Conservation (phyloP, 2,113 vertebrate species). For the Thinocorus orbignyianus region DNA sequence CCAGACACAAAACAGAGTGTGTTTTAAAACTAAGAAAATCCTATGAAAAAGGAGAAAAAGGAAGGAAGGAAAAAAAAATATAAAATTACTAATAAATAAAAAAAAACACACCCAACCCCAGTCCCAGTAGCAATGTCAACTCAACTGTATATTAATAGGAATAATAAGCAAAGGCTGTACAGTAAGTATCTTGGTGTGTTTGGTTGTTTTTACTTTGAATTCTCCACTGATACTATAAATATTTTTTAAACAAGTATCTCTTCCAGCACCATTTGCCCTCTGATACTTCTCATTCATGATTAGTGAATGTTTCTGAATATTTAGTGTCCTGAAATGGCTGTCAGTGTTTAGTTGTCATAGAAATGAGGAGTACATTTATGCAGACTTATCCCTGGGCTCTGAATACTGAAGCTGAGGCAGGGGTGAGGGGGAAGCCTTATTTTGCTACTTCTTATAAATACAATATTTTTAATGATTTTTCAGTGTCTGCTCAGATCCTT, state of each 20-base stretch:
- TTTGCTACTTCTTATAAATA: not conserved
- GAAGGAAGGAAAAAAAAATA: not conserved
- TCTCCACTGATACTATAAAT: not conserved
- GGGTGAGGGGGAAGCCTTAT: not conserved
- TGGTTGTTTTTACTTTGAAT: not conserved
- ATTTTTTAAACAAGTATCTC: not conserved
- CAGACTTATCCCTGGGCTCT: not conserved
- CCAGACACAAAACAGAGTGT: not conserved
- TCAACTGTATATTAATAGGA: not conserved
- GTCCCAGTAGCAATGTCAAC: not conserved
- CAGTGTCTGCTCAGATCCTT: not conserved
- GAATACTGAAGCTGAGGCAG: not conserved
- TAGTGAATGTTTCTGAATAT: not conserved
- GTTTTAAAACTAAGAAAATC: not conserved
- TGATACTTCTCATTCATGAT: not conserved
- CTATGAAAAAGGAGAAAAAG: not conserved
- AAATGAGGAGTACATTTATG: not conserved
- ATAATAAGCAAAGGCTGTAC: not conserved
- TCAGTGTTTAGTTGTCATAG: not conserved
- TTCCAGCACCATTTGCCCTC: not conserved
- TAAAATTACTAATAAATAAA: not conserved
- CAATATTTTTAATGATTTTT: not conserved
- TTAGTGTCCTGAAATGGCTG: not conserved
- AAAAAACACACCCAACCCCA: not conserved
- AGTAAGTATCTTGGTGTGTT: not conserved